A percentile compares a stretch with the other conserved stretches of the same genome.
phyloP scores from a whole-genome alignment of 2,888 invertebrate genomes.

The Tanytarsus gracilentus region DNA sequence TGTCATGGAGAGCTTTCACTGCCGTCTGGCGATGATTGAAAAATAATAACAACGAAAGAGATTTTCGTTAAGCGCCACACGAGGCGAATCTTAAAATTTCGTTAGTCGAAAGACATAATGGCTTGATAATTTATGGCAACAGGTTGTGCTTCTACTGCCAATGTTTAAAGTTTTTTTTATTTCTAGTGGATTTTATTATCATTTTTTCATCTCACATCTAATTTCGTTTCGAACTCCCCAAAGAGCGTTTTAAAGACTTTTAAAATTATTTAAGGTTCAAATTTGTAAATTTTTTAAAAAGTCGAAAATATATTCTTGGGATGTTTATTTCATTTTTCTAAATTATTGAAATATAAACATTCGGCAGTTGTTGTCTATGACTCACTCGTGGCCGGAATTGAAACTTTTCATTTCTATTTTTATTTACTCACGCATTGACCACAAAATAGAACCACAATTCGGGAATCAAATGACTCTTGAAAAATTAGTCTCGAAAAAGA shows the following conservation, averaged over 20 bases:
- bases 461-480: too few species aligned
- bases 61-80: too few species aligned
- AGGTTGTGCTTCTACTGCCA: slow-evolving; percentile 16
- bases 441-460: too few species aligned
- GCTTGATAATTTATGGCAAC: slow-evolving; percentile 26
- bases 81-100: background rate
- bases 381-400: background rate
- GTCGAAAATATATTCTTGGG: background rate
- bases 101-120: background rate
- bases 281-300: slow-evolving; percentile 4
- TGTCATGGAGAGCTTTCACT: too few species aligned
- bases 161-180: slow-evolving; percentile 4
- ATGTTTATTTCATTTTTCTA: background rate
- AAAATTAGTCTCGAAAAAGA: too few species aligned
- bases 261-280: too few species aligned
- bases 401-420: slow-evolving; percentile 14
- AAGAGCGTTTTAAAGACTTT: too few species aligned
- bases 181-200: slow-evolving; percentile 16
- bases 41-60: background rate
- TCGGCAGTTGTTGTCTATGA: slow-evolving; percentile 13
- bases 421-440: too few species aligned
- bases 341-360: slow-evolving; percentile 23
- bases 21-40: background rate
- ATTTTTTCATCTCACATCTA: background rate
- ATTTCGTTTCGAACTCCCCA: too few species aligned